phyloP scores from a whole-genome alignment of 2,113 vertebrate genomes.

The Bombycilla garrulus region DNA sequence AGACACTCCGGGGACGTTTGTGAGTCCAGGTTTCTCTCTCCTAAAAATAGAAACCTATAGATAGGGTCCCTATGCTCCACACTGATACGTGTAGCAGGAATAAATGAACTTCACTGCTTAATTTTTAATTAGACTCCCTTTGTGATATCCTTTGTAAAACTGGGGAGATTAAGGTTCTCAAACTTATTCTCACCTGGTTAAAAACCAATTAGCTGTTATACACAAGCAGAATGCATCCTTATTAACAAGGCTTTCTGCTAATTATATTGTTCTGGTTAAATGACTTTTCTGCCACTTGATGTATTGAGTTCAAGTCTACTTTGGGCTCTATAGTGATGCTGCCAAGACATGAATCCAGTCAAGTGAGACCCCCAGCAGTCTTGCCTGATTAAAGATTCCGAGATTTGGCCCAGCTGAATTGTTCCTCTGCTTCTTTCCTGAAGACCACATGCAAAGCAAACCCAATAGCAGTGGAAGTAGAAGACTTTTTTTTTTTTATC shows the following conservation, averaged over 20 bases:
- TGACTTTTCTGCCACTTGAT: not conserved
- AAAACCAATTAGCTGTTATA: slow-evolving; percentile 18
- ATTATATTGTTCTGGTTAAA: slow-evolving; percentile 24
- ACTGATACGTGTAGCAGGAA: not conserved
- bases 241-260: slow-evolving; percentile 12
- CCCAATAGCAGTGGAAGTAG: not conserved
- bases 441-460: not conserved
- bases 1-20: not conserved
- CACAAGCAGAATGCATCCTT: not conserved
- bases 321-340: not conserved
- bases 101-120: slow-evolving; percentile 7
- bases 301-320: not conserved
- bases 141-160: slow-evolving; percentile 15
- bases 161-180: slow-evolving; percentile 13
- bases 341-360: not conserved
- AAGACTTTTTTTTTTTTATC: not conserved
- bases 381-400: not conserved
- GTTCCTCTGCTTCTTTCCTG: not conserved
- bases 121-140: slow-evolving; percentile 19
- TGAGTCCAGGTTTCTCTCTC: not conserved
- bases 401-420: not conserved
- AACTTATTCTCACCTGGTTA: slow-evolving; percentile 43
- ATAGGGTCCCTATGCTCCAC: not conserved
- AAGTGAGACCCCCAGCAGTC: not conserved
- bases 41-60: slow-evolving; percentile 2